Conservation (phyloP, 2,113 vertebrate species). For the Rousettus leschenaultii region DNA sequence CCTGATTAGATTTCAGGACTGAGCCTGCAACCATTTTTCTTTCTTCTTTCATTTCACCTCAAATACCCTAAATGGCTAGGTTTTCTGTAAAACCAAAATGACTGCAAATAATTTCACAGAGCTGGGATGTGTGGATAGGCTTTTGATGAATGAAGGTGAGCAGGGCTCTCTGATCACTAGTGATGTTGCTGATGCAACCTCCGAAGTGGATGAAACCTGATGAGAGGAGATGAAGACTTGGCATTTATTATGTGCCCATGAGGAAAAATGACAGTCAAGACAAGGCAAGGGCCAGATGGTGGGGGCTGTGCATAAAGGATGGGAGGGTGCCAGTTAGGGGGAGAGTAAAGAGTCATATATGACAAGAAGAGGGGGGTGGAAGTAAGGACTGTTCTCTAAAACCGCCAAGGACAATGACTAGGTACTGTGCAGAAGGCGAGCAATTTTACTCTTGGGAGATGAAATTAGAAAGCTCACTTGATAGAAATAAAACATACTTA, state of each 20-base stretch:
- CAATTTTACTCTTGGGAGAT: not conserved
- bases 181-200: not conserved
- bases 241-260: not conserved
- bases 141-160: not conserved
- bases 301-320: accelerated
- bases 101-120: not conserved
- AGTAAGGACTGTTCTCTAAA: not conserved
- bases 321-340: not conserved
- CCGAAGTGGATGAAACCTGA: not conserved
- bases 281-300: not conserved
- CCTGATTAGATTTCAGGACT: slow-evolving; percentile 7
- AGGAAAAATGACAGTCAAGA: not conserved
- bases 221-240: not conserved
- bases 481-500: not conserved
- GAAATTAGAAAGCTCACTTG: not conserved
- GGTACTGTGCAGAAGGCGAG: not conserved
- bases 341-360: not conserved
- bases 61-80: not conserved
- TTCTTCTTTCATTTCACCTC: slow-evolving; percentile 25
- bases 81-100: slow-evolving; percentile 22
- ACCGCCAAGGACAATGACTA: not conserved
- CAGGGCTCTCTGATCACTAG: not conserved
- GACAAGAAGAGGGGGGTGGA: not conserved
- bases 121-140: not conserved
- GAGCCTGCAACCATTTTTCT: slow-evolving; percentile 10